Evolutionary conservation across 92 coral and sea anemone species (phyloP), one percentile per base, ranked within the genome.

Genomic region (Pocillopora grandis): DNA sequence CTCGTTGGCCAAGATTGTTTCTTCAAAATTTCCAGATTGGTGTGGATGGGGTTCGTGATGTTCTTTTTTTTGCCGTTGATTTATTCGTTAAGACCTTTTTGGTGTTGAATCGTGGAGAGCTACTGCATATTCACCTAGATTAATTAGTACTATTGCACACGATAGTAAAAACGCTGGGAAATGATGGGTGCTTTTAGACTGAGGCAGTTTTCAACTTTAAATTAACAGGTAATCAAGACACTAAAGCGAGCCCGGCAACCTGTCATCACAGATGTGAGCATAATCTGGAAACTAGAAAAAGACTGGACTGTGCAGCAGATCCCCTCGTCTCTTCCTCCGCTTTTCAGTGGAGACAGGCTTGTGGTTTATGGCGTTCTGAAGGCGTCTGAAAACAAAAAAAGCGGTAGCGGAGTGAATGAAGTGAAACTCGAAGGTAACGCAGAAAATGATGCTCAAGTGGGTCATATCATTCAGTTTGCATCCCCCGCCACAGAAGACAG

Each of bases 191-290:
- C 9, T 5, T 65, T 8, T 23, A 70, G 56, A 31, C 14, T 49
- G 7, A 70, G 2, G 42, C 20, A 71, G 19, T 71, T 36, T 35
- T 12, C 16, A 1, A 16, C 21, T 37, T 71, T 71, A 2, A 71
- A 71, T 27, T 19, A 58, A 27, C 67, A 95, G 98, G 97, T 93
- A 20, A 95, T 93, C 76, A 87, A 90, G 76, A 89, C 95, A 1
- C 78, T 95, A 75, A 89, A 93, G 87, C 81, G 90, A 55, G 97
- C 98, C 35, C 81, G 90, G 36, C 98, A 95, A 67, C 98, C 98
- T 9, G 94, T 89, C 17, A 85, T 95, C 10, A 87, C 86, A 48
- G 92, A 83, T 76, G 85, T 88, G 72, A 79, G 74, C 72, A 67
- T 92, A 20, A 81, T 89, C 33, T 95, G 95, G 95, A 76, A 69